These are phyloP conservation scores for Nasonovia ribisnigri DNA, from an alignment of 2,888 invertebrate genomes.

Conservation along the genomic window DNA sequence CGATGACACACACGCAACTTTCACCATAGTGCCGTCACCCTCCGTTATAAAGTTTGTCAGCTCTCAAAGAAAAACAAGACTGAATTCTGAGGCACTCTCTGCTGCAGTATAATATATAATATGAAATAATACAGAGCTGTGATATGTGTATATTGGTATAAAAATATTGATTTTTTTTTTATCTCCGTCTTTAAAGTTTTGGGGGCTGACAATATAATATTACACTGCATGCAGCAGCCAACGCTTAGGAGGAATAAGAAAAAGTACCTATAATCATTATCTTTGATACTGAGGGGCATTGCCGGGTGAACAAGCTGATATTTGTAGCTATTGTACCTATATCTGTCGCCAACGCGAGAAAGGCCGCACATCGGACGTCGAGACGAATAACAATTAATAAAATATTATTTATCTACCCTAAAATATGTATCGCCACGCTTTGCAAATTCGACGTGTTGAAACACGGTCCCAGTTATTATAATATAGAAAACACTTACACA, in stretches of 20 bases:
- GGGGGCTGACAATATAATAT: background rate
- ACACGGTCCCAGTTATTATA: background rate
- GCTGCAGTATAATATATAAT: background rate
- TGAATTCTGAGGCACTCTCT: background rate
- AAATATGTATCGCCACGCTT: constrained; percentile 2
- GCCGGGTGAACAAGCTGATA: background rate
- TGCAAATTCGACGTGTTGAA: background rate
- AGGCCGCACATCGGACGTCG: background rate
- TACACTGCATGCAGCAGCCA: background rate
- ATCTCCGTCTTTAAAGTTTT: background rate
- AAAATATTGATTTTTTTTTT: constrained; percentile 44
- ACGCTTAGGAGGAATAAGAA: background rate
- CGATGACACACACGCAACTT: constrained; percentile 30
- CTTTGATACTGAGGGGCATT: background rate
- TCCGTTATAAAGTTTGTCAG: constrained; percentile 52
- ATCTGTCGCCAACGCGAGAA: background rate
- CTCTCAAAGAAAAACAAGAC: constrained; percentile 51
- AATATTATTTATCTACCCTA: background rate
- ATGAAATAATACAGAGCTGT: background rate
- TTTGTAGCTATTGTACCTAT: background rate
- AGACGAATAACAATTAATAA: background rate
- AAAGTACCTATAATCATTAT: background rate
- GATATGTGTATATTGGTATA: background rate
- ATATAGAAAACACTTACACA: background rate
- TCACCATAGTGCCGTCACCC: constrained; percentile 36